These are phyloP conservation scores for Heloderma charlesbogerti DNA, from an alignment of 2,113 vertebrate species.

Conservation along the genomic window DNA sequence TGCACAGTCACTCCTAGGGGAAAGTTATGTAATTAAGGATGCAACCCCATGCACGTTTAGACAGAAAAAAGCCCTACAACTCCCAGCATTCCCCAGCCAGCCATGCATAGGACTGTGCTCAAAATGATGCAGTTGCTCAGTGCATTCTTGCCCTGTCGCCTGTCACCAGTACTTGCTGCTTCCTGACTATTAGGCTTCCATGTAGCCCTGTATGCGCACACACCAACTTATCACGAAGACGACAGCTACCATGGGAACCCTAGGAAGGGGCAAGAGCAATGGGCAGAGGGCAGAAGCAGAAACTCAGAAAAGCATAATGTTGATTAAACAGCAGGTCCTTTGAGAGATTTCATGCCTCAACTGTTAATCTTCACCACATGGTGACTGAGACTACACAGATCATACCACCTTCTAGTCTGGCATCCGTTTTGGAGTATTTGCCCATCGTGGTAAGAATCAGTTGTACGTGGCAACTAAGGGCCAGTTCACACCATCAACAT, in stretches of 20 bases:
- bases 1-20: not conserved
- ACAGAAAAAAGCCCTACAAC: no score
- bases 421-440: not conserved
- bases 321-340: not conserved
- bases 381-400: not conserved
- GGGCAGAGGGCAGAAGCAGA: not conserved
- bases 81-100: no score
- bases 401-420: not conserved
- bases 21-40: not conserved
- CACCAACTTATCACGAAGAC: not conserved
- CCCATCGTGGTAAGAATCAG: not conserved
- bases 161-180: not conserved
- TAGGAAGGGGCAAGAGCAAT: not conserved
- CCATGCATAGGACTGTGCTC: no score
- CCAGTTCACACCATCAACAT: no score
- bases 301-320: no score
- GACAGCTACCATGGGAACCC: not conserved
- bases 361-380: not conserved
- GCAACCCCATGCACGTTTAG: no score
- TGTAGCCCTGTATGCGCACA: no score
- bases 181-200: no score
- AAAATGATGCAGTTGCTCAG: not conserved
- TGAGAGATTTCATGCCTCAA: not conserved
- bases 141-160: not conserved
- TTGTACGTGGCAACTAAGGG: not conserved